Percentiles rank a stretch among this genome's conserved stretches.
These are phyloP conservation scores for Lophochroa leadbeateri DNA, from an alignment of 2,113 vertebrate genomes.

Conservation along the genomic window DNA sequence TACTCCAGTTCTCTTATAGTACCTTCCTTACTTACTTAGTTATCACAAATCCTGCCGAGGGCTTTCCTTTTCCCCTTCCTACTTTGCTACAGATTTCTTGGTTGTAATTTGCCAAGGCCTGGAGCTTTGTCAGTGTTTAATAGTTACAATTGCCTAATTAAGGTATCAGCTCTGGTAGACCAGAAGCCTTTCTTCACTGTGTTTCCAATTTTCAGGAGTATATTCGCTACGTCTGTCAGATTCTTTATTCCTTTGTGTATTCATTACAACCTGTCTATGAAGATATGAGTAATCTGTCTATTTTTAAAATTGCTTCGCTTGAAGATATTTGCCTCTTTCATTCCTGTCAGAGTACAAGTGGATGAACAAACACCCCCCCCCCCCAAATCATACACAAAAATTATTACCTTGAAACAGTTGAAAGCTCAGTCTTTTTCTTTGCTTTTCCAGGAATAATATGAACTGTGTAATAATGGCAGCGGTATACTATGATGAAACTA, in stretches of 20 bases:
- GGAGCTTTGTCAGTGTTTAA: conserved; percentile 44
- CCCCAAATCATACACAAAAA: background rate
- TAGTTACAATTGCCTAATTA: conserved; percentile 64
- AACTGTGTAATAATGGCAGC: background rate
- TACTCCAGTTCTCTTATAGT: background rate
- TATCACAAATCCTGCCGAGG: background rate
- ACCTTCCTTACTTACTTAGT: background rate
- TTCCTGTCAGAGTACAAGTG: background rate
- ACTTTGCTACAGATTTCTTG: background rate
- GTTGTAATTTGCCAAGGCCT: conserved; percentile 31
- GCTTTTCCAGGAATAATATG: background rate
- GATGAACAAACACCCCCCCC: background rate
- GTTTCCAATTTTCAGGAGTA: background rate
- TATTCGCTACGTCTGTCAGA: background rate
- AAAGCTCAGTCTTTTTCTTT: background rate
- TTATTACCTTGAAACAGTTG: background rate
- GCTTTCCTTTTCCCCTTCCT: conserved; percentile 6
- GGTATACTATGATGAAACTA: background rate
- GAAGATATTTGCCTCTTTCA: background rate
- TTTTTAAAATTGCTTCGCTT: background rate
- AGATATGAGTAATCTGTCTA: background rate
- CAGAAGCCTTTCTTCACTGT: background rate
- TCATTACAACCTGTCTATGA: background rate
- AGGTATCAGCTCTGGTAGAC: conserved; percentile 9
- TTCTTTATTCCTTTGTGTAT: background rate